Percentiles rank a stretch among this genome's conserved stretches.
Conservation (phyloP, 2,888 invertebrate species). For the Actias luna region DNA sequence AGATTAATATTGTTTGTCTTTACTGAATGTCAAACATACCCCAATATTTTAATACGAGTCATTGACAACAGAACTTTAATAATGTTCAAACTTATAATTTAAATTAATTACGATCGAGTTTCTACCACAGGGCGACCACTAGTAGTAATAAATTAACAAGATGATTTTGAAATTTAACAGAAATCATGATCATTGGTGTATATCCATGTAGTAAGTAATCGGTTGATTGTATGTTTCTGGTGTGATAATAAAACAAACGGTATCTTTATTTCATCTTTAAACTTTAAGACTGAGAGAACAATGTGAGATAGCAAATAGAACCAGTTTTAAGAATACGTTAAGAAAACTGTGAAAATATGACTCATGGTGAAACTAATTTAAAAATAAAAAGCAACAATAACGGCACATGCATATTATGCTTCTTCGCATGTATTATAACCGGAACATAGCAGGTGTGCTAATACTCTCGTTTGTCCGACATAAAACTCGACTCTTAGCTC, state of each 20-base stretch:
- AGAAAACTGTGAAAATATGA: constrained; percentile 25
- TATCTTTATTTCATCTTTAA: not conserved
- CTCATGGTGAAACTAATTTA: constrained; percentile 28
- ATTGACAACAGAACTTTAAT: no score
- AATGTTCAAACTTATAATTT: no score
- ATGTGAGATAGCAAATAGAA: not conserved
- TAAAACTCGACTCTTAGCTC: constrained; percentile 31
- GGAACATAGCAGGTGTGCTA: constrained; percentile 59
- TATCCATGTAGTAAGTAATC: not conserved
- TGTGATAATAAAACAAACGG: not conserved
- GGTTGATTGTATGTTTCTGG: not conserved
- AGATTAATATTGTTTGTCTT: no score
- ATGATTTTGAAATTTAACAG: not conserved
- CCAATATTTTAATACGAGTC: no score
- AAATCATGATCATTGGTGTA: not conserved
- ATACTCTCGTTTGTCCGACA: constrained; percentile 63
- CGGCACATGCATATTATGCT: constrained; percentile 50
- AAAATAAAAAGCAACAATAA: constrained; percentile 58
- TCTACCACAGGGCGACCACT: no score
- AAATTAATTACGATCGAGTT: no score
- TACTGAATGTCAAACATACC: no score
- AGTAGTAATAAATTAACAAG: not conserved
- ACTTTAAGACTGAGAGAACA: not conserved
- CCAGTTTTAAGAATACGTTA: constrained; percentile 1
- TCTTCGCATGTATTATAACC: constrained; percentile 36